Percentiles rank a stretch among this genome's conserved stretches.
Conservation (phyloP, 2,888 invertebrate genomes). For the Clepsis dumicolana region DNA sequence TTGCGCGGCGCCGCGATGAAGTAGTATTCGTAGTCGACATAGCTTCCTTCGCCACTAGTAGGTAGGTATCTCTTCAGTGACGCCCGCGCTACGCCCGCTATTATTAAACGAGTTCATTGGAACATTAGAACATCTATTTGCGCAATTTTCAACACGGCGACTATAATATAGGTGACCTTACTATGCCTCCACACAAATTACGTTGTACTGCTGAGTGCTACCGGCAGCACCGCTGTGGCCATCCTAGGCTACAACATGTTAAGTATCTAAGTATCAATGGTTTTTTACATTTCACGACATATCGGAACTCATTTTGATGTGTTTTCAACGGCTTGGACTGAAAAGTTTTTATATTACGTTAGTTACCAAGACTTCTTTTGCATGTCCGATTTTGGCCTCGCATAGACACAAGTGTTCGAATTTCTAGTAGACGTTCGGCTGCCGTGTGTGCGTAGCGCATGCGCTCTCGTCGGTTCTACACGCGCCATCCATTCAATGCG, state of each 20-base stretch:
- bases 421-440: constrained; percentile 57
- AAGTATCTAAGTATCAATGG: constrained; percentile 16
- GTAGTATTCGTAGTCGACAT: constrained; percentile 31
- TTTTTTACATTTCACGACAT: constrained; percentile 20
- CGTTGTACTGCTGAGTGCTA: constrained; percentile 45
- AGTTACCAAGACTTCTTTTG: constrained; percentile 49
- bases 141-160: constrained; percentile 82
- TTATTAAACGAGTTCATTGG: constrained; percentile 86
- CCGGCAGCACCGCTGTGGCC: constrained; percentile 28
- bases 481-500: constrained; percentile 80
- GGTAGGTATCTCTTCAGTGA: constrained; percentile 68
- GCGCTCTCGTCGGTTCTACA: constrained; percentile 71
- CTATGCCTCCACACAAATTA: constrained; percentile 59
- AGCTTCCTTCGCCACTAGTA: constrained; percentile 45
- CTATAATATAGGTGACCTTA: constrained; percentile 80
- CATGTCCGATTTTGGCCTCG: constrained; percentile 55
- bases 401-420: constrained; percentile 57
- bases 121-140: constrained; percentile 86
- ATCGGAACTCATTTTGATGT: constrained; percentile 6
- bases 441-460: constrained; percentile 77
- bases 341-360: constrained; percentile 22
- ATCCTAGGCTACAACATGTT: constrained; percentile 7
- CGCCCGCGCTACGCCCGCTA: constrained; percentile 82
- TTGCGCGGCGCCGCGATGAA: constrained; percentile 52
- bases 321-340: background rate